Evolutionary conservation across 2,888 invertebrate species (phyloP).

Genomic region (Mallateleia sp.): DNA sequence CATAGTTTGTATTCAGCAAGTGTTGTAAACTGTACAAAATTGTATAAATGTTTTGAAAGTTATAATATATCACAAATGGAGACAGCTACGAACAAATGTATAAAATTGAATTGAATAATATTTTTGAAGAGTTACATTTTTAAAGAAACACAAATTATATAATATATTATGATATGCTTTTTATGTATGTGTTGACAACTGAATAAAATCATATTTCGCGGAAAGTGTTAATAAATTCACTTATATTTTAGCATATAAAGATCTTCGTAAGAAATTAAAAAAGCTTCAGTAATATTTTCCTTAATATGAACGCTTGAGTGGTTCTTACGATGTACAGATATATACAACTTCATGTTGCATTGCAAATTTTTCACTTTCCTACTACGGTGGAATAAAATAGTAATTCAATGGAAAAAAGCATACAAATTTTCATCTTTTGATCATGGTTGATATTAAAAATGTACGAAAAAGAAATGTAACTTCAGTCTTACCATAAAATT

Average conservation of each 20-base stretch:
- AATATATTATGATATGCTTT: slow-evolving; percentile 16
- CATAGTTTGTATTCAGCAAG: too few species aligned
- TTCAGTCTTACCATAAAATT: too few species aligned
- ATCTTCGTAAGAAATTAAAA: slow-evolving; percentile 18
- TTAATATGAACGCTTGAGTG: slow-evolving; percentile 31
- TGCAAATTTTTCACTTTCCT: slow-evolving; percentile 20
- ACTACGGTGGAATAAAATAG: slow-evolving; percentile 3
- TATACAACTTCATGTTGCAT: slow-evolving; percentile 20
- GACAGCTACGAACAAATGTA: too few species aligned
- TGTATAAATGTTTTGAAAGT: too few species aligned
- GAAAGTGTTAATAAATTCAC: slow-evolving; percentile 18
- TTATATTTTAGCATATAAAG: slow-evolving; percentile 15
- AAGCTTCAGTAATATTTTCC: slow-evolving; percentile 30
- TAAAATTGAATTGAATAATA: too few species aligned
- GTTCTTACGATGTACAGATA: slow-evolving; percentile 2
- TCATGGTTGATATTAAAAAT: background rate
- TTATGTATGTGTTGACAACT: slow-evolving; percentile 1
- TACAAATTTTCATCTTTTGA: background rate
- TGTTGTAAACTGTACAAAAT: too few species aligned
- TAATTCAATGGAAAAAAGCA: background rate
- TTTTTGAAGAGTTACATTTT: too few species aligned
- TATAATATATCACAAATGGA: too few species aligned
- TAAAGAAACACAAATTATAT: background rate
- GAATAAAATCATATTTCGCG: slow-evolving; percentile 1
- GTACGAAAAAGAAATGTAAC: background rate